These are phyloP conservation scores for Equus przewalskii DNA, from an alignment of 2,113 vertebrate species.

Conservation along the genomic window DNA sequence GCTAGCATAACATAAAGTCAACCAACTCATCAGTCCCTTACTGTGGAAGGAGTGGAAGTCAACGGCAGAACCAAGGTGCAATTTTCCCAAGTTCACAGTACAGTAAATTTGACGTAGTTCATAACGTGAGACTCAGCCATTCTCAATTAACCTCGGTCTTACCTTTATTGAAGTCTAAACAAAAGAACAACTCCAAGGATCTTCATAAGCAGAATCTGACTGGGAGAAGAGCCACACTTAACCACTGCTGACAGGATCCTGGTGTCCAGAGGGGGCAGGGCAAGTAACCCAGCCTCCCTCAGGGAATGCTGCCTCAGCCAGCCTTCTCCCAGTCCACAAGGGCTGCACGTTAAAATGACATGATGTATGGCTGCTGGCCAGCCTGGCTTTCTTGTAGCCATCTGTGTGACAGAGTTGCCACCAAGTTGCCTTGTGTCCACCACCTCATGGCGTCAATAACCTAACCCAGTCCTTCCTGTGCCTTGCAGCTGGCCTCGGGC, in stretches of 20 bases:
- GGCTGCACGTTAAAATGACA: not conserved
- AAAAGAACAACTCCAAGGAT: constrained; percentile 33
- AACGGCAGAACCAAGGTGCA: not conserved
- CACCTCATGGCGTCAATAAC: fast-evolving
- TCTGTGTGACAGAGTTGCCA: not conserved
- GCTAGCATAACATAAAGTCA: not conserved
- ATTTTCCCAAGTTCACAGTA: not conserved
- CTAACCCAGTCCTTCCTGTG: not conserved
- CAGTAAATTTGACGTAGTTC: not conserved
- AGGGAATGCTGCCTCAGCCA: fast-evolving
- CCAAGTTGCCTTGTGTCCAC: not conserved
- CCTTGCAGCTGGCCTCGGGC: not conserved
- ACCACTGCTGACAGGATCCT: not conserved
- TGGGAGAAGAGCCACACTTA: not conserved
- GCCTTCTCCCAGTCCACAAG: not conserved
- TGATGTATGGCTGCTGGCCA: not conserved
- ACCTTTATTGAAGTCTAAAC: constrained; percentile 34
- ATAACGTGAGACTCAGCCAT: not conserved
- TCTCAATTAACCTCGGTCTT: constrained; percentile 60
- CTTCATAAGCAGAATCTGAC: not conserved
- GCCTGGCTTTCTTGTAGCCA: not conserved
- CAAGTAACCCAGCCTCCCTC: not conserved
- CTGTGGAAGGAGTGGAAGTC: not conserved
- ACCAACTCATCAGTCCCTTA: not conserved
- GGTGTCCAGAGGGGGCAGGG: not conserved